phyloP scores from a whole-genome alignment of 2,113 vertebrate species.

The Ammodytes marinus region DNA sequence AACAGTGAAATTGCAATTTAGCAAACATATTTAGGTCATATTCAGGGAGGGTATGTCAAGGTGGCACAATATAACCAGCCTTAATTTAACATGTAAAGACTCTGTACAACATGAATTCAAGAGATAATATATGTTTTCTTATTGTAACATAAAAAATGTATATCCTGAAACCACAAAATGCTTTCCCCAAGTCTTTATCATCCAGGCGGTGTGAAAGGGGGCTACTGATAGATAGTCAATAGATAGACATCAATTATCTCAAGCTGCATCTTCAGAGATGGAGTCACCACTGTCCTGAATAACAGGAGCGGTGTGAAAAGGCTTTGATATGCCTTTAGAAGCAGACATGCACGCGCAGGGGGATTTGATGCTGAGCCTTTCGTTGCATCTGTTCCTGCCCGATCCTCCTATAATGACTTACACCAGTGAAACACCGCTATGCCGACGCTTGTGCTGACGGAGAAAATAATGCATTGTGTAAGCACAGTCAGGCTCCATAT shows the following conservation, averaged over 20 bases:
- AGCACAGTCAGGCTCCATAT: constrained; percentile 45
- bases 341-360: not conserved
- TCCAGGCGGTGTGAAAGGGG: not conserved
- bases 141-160: not conserved
- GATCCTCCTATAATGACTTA: constrained; percentile 64
- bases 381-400: constrained; percentile 9
- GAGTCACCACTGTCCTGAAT: not conserved
- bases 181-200: not conserved
- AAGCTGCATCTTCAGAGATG: constrained; percentile 5
- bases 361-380: constrained; percentile 25
- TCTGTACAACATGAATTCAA: too few relatives aligned
- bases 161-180: not conserved
- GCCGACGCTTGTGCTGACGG: constrained; percentile 49
- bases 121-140: not conserved
- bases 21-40: too few relatives aligned
- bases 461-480: constrained; percentile 32
- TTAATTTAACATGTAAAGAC: too few relatives aligned
- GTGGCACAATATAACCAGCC: too few relatives aligned
- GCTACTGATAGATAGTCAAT: not conserved
- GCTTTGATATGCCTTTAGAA: constrained; percentile 10
- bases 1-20: too few relatives aligned
- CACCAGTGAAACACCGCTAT: not conserved
- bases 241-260: not conserved
- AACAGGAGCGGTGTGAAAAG: not conserved
- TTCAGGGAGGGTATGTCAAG: too few relatives aligned